These are phyloP conservation scores for Catostylus mosaicus DNA, from an alignment of 30 jellyfish, hydroid and myxozoan species.

Conservation along the genomic window DNA sequence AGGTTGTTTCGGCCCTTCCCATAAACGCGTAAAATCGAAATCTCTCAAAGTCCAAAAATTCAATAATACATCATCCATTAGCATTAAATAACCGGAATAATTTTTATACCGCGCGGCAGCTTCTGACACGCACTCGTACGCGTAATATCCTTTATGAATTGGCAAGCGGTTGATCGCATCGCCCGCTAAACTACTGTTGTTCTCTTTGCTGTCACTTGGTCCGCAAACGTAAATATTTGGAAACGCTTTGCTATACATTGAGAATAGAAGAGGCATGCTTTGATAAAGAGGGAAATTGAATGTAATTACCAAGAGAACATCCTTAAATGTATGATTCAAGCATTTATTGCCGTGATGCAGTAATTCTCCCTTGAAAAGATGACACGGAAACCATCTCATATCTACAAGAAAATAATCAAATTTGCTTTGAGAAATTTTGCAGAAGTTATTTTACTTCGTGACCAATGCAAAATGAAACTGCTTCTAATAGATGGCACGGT, in stretches of 20 bases:
- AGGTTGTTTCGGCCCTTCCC: constrained; percentile 98
- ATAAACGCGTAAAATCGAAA: constrained; percentile 57
- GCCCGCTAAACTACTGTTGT: neutral
- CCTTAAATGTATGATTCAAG: constrained; percentile 50
- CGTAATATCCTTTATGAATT: constrained; percentile 80
- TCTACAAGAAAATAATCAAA: neutral
- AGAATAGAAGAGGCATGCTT: constrained; percentile 57
- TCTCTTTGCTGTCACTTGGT: constrained; percentile 24
- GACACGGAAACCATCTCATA: constrained; percentile 39
- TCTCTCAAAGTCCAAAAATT: constrained; percentile 78
- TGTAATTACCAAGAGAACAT: constrained; percentile 69
- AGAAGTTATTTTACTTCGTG: too few relatives aligned
- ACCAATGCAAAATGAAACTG: too few relatives aligned
- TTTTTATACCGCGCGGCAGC: constrained; percentile 52
- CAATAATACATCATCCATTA: constrained; percentile 89
- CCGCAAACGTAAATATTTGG: constrained; percentile 91
- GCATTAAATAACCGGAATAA: constrained; percentile 76
- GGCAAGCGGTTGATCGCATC: constrained; percentile 25
- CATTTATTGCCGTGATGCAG: constrained; percentile 29
- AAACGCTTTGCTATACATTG: constrained; percentile 74
- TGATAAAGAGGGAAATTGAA: constrained; percentile 78
- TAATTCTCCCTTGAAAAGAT: neutral
- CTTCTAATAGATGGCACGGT: too few relatives aligned
- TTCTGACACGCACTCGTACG: constrained; percentile 63
- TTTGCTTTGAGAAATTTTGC: too few relatives aligned